phyloP scores from a whole-genome alignment of 2,113 vertebrate genomes.

The Campylomormyrus numenius region DNA sequence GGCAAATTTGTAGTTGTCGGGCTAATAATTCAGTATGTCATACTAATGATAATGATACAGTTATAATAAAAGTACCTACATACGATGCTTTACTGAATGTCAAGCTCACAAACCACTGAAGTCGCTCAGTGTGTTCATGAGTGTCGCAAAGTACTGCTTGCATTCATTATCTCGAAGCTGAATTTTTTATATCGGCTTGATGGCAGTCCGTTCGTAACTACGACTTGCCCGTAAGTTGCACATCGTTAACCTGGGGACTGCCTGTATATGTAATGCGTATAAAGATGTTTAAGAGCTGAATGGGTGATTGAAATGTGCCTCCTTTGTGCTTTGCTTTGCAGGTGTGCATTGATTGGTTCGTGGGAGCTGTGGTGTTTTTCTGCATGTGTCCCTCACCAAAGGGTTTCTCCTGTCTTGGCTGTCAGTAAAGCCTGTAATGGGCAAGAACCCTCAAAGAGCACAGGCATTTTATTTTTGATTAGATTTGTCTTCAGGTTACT shows the following conservation, averaged over 20 bases:
- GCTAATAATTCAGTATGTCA: neutral
- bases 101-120: neutral
- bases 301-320: neutral
- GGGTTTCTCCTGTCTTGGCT: slow-evolving; percentile 51
- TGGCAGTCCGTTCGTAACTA: neutral
- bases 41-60: neutral
- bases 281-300: neutral
- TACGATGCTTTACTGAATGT: neutral
- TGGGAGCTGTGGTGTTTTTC: slow-evolving; percentile 30
- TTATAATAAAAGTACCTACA: neutral
- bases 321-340: slow-evolving; percentile 29
- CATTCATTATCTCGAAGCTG: neutral
- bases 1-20: neutral
- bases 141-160: neutral
- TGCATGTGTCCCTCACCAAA: slow-evolving; percentile 47
- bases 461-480: slow-evolving; percentile 72
- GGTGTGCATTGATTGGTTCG: slow-evolving; percentile 48
- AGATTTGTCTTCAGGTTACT: slow-evolving; percentile 74
- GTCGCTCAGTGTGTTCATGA: neutral
- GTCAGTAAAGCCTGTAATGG: slow-evolving; percentile 85
- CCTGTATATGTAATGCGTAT: neutral
- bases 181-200: neutral
- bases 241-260: neutral
- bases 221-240: neutral
- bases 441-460: slow-evolving; percentile 77